These are phyloP conservation scores for Oligia latruncula DNA, from an alignment of 2,888 invertebrate species.

Conservation along the genomic window DNA sequence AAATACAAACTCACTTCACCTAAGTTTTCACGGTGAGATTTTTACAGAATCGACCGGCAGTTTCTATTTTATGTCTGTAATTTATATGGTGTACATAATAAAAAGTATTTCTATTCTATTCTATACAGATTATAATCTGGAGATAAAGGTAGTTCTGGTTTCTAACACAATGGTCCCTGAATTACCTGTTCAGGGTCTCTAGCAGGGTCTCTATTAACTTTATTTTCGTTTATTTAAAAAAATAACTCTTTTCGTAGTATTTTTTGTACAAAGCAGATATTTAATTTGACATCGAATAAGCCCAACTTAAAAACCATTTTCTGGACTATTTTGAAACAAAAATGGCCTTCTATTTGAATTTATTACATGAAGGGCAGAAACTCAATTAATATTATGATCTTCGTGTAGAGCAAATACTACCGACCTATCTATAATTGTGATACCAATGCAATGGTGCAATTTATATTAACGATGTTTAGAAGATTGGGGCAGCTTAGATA, in stretches of 20 bases:
- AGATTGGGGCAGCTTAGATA: background rate
- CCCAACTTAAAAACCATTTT: background rate
- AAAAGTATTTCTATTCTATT: too few species aligned
- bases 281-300: background rate
- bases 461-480: background rate
- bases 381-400: background rate
- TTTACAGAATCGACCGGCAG: too few species aligned
- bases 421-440: too few species aligned
- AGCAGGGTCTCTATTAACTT: background rate
- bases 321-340: background rate
- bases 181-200: background rate
- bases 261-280: background rate
- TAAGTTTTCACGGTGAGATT: too few species aligned
- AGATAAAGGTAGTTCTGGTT: conserved; percentile 6
- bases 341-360: background rate
- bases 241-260: background rate
- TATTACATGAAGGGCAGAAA: background rate
- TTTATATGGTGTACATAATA: too few species aligned
- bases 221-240: background rate
- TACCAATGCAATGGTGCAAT: background rate
- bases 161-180: conserved; percentile 6
- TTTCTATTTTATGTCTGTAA: too few species aligned
- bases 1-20: too few species aligned
- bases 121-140: conserved; percentile 1
- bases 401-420: background rate